A percentile compares a stretch with the other conserved stretches of the same genome.
Evolutionary conservation across 2,797 vertebrate genomes (phyloP).

Genomic region (Petrocephalus sullivani): DNA sequence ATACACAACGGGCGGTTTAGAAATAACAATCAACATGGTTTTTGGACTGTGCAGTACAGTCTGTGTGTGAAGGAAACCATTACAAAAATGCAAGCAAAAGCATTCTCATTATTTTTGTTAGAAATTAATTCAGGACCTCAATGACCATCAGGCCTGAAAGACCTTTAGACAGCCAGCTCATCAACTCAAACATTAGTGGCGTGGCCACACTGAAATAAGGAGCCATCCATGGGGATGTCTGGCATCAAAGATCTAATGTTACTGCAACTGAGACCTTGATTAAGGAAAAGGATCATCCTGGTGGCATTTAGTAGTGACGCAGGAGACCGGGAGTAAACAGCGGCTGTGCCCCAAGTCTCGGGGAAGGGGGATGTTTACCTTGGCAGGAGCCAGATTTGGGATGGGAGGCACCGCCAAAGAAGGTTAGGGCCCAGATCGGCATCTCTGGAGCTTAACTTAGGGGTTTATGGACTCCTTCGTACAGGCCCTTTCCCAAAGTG

Average conservation of each 20-base stretch:
- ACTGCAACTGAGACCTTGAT: constrained; percentile 44
- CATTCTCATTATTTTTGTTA: not conserved
- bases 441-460: not conserved
- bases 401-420: not conserved
- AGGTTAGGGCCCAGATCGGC: not conserved
- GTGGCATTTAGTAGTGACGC: not conserved
- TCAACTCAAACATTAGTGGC: too few species aligned
- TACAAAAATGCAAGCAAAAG: not conserved
- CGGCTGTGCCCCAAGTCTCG: not conserved
- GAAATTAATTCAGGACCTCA: not conserved
- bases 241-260: constrained; percentile 30
- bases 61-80: not conserved
- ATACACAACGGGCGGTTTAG: not conserved
- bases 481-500: not conserved
- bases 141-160: not conserved
- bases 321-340: not conserved
- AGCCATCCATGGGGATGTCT: not conserved
- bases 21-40: not conserved
- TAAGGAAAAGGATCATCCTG: constrained; percentile 47
- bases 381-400: not conserved
- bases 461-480: not conserved
- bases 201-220: not conserved
- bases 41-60: not conserved
- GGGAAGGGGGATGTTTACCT: not conserved
- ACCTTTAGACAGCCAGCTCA: too few species aligned